phyloP scores from a whole-genome alignment of 2,797 vertebrate species.

The Sebastes vulpes region DNA sequence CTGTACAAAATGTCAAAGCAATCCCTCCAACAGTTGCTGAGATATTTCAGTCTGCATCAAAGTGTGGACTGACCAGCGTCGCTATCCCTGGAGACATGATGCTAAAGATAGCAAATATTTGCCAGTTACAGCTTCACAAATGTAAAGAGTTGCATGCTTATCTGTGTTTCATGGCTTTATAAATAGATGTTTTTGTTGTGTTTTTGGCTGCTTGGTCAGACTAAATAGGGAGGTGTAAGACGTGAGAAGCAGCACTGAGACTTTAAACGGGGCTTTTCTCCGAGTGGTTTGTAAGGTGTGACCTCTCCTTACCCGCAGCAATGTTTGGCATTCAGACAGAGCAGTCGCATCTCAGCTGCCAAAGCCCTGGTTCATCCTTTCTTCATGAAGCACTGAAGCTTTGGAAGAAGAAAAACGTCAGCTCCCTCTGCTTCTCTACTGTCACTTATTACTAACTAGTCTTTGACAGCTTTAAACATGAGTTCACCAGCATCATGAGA shows the following conservation, averaged over 20 bases:
- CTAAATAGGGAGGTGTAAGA: neutral
- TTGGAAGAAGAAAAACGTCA: neutral
- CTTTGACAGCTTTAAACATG: neutral
- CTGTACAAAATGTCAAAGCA: neutral
- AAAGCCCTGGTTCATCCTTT: conserved; percentile 82
- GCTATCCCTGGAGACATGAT: neutral
- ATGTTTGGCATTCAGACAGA: conserved; percentile 81
- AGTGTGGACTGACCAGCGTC: neutral
- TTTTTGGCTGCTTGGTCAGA: neutral
- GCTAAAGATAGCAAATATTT: conserved; percentile 1
- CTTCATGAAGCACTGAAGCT: conserved; percentile 66
- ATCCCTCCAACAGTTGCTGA: neutral
- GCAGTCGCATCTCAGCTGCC: conserved; percentile 80
- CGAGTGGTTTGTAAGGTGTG: neutral
- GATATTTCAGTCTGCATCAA: neutral
- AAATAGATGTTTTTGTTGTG: neutral
- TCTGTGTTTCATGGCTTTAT: neutral
- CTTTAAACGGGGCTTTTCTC: neutral
- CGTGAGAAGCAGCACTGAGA: neutral
- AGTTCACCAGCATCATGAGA: conserved; percentile 43
- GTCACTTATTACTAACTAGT: neutral
- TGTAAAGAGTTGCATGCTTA: neutral
- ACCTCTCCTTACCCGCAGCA: conserved; percentile 66
- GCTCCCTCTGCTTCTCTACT: neutral
- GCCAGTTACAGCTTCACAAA: neutral